Percentiles rank a stretch among this genome's conserved stretches.
Conservation (phyloP, 2,888 invertebrate species). For the Leucophenga montana region DNA sequence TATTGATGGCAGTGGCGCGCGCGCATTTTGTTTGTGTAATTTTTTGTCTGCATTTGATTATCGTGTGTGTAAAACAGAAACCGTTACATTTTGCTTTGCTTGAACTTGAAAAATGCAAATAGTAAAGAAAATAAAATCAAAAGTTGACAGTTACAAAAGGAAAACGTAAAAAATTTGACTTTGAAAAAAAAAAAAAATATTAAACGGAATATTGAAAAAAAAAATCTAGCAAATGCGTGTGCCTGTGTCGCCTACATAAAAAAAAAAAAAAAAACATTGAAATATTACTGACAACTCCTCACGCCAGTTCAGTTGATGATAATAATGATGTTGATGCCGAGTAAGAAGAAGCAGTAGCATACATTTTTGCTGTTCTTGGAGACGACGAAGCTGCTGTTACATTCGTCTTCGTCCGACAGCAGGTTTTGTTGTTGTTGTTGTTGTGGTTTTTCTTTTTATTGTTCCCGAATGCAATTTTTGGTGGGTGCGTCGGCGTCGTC, state of each 20-base stretch:
- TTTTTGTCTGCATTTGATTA: too few relatives aligned
- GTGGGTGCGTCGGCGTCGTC: constrained; percentile 50
- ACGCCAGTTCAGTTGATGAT: not conserved
- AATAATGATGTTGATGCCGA: not conserved
- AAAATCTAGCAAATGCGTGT: too few relatives aligned
- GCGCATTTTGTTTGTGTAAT: not conserved
- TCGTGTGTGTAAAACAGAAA: constrained; percentile 8
- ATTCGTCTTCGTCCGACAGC: constrained; percentile 8
- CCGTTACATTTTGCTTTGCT: constrained; percentile 16
- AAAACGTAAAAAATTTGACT: not conserved
- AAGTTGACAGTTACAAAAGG: not conserved
- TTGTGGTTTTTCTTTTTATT: too few relatives aligned
- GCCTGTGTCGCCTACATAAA: too few relatives aligned
- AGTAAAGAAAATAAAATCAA: not conserved
- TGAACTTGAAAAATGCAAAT: constrained; percentile 14
- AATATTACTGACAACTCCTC: not conserved
- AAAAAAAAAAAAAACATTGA: not conserved
- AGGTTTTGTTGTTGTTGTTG: not conserved
- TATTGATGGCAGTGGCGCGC: not conserved
- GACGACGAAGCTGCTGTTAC: not conserved
- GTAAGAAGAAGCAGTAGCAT: not conserved
- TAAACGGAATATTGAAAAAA: too few relatives aligned
- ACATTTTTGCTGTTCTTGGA: not conserved
- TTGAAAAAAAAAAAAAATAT: not conserved
- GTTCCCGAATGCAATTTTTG: constrained; percentile 35